Conservation (phyloP, 1,140 invertebrate genomes). For the Drosophila suzukii region DNA sequence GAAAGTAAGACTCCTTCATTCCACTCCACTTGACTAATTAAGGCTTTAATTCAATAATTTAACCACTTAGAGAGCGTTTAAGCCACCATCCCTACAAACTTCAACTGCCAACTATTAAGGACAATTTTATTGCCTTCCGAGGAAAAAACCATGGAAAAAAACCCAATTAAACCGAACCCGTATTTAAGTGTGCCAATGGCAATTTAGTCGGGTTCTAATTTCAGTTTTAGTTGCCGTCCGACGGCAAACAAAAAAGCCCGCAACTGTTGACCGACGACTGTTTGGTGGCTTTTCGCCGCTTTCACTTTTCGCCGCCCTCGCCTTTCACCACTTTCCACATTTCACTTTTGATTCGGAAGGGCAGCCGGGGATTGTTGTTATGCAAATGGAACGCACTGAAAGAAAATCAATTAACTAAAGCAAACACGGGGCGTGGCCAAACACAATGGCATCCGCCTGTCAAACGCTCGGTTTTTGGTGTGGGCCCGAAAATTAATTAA, state of each 20-base stretch:
- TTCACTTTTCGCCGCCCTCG: conserved; percentile 36
- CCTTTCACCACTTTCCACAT: conserved; percentile 6
- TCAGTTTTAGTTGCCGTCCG: conserved; percentile 29
- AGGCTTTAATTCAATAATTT: conserved; percentile 32
- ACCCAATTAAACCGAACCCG: conserved; percentile 41
- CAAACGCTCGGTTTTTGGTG: conserved; percentile 28
- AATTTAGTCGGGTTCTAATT: conserved; percentile 40
- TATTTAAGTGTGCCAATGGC: conserved; percentile 52
- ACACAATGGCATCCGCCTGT: conserved; percentile 50
- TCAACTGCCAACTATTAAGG: conserved; percentile 12
- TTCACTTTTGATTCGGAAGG: conserved; percentile 18
- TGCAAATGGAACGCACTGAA: conserved; percentile 75
- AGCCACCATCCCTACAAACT: conserved; percentile 1
- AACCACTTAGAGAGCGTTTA: conserved; percentile 22
- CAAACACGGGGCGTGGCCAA: conserved; percentile 57
- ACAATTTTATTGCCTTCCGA: conserved; percentile 28
- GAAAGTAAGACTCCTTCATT: neutral
- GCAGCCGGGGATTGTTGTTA: conserved; percentile 59
- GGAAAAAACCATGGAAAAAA: conserved; percentile 4
- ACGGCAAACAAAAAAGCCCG: conserved; percentile 40
- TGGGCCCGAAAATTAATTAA: conserved; percentile 72
- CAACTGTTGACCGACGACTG: conserved; percentile 35
- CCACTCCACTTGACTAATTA: conserved; percentile 12
- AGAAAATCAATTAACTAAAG: conserved; percentile 80
- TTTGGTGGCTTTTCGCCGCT: conserved; percentile 37